Evolutionary conservation across 2,888 invertebrate species (phyloP).

Genomic region (Phaonia tiefii): DNA sequence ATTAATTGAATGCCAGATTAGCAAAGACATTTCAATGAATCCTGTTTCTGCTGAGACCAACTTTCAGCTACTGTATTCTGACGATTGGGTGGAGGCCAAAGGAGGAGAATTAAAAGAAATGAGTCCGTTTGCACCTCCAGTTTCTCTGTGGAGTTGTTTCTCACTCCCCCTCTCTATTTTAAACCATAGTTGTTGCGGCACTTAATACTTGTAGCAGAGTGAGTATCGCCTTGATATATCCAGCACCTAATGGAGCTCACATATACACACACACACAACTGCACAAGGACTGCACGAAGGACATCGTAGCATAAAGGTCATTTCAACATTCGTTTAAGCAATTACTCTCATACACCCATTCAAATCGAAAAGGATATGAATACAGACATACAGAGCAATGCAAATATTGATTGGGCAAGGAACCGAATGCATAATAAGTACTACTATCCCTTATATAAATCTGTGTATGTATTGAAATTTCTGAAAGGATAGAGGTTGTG

Average conservation of each 20-base stretch:
- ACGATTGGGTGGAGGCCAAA: background rate
- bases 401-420: slow-evolving; percentile 35
- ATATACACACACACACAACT: too few species aligned
- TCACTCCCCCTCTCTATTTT: background rate
- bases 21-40: slow-evolving; percentile 25
- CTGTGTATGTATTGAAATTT: background rate
- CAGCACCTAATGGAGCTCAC: slow-evolving; percentile 41
- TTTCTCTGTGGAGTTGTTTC: slow-evolving; percentile 33
- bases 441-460: slow-evolving; percentile 14
- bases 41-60: slow-evolving; percentile 11
- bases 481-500: too few species aligned
- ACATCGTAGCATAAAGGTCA: slow-evolving; percentile 54
- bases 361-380: slow-evolving; percentile 8
- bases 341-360: background rate
- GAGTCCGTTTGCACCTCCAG: slow-evolving; percentile 34
- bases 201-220: too few species aligned
- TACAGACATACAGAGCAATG: slow-evolving; percentile 26
- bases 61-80: slow-evolving; percentile 7
- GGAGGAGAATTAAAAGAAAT: slow-evolving; percentile 31
- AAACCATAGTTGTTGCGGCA: background rate
- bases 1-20: slow-evolving; percentile 48
- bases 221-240: slow-evolving; percentile 50
- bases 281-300: slow-evolving; percentile 40
- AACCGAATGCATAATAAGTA: slow-evolving; percentile 6
- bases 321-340: slow-evolving; percentile 29